phyloP scores from a whole-genome alignment of 2,888 invertebrate genomes.

The Caenorhabditis sp. region DNA sequence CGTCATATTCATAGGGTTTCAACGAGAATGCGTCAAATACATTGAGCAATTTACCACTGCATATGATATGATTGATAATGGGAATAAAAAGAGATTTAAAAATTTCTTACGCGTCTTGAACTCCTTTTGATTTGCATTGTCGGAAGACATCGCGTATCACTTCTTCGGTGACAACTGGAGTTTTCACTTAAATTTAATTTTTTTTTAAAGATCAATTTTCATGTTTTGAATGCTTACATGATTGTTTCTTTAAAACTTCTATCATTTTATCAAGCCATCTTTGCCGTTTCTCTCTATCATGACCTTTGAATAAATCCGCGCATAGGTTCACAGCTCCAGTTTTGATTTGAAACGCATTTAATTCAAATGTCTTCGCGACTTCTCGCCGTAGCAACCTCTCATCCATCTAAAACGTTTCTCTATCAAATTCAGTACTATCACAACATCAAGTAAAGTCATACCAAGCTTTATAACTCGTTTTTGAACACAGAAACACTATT shows the following conservation, averaged over 20 bases:
- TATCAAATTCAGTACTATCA: not conserved
- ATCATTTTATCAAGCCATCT: conserved; percentile 52
- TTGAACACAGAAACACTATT: not conserved
- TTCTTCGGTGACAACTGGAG: conserved; percentile 30
- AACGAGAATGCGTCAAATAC: conserved; percentile 50
- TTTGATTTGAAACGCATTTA: conserved; percentile 40
- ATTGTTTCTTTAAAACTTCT: conserved; percentile 53
- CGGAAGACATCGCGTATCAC: conserved; percentile 31
- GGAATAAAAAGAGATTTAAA: no score
- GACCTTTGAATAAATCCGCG: conserved; percentile 34
- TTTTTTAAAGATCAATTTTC: not conserved
- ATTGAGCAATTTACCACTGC: conserved; percentile 50
- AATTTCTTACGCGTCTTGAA: conserved; percentile 37
- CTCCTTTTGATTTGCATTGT: conserved; percentile 41
- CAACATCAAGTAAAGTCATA: not conserved
- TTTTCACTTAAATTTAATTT: conserved; percentile 20
- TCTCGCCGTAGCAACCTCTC: conserved; percentile 29
- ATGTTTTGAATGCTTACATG: conserved; percentile 29
- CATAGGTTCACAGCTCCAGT: conserved; percentile 51
- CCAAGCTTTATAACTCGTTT: not conserved
- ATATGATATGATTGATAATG: no score
- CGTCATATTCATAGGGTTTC: conserved; percentile 34
- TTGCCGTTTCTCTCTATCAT: conserved; percentile 43
- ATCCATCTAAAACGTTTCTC: conserved; percentile 1
- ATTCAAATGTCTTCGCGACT: conserved; percentile 33